A percentile compares a stretch with the other conserved stretches of the same genome.
Conservation (phyloP, 2,797 vertebrate species). For the Hydrophis major region DNA sequence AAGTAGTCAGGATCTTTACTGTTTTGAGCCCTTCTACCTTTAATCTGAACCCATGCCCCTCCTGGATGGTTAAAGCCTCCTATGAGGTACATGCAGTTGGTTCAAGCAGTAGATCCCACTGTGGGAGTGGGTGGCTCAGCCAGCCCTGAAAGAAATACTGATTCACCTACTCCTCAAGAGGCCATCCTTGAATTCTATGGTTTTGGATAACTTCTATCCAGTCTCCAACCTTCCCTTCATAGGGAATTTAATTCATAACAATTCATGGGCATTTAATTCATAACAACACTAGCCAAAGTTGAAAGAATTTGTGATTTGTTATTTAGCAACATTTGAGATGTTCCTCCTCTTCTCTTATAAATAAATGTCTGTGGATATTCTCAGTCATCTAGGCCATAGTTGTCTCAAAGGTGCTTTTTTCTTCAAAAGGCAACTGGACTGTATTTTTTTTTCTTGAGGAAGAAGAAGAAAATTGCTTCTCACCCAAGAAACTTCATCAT, state of each 20-base stretch:
- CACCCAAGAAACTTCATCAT: background rate
- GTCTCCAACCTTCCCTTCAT: background rate
- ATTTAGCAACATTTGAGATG: background rate
- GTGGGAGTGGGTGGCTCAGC: background rate
- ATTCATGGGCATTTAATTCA: too few relatives aligned
- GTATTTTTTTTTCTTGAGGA: background rate
- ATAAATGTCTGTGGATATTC: background rate
- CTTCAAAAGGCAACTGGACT: background rate
- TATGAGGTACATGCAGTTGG: background rate
- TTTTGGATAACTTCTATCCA: background rate
- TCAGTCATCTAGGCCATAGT: background rate
- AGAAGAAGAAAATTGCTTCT: background rate
- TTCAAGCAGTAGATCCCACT: background rate
- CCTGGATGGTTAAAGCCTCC: background rate
- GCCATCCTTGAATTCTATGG: background rate
- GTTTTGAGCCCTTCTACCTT: background rate
- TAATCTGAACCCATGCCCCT: background rate
- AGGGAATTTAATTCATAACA: background rate
- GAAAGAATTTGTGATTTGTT: background rate
- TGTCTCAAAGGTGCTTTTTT: background rate
- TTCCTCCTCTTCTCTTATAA: background rate
- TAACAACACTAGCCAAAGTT: background rate
- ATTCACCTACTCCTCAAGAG: background rate
- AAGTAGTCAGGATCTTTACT: background rate
- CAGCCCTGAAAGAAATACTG: background rate